A percentile compares a stretch with the other conserved stretches of the same genome.
These are phyloP conservation scores for Echeneis naucrates DNA, from an alignment of 2,797 vertebrate genomes.

Conservation along the genomic window DNA sequence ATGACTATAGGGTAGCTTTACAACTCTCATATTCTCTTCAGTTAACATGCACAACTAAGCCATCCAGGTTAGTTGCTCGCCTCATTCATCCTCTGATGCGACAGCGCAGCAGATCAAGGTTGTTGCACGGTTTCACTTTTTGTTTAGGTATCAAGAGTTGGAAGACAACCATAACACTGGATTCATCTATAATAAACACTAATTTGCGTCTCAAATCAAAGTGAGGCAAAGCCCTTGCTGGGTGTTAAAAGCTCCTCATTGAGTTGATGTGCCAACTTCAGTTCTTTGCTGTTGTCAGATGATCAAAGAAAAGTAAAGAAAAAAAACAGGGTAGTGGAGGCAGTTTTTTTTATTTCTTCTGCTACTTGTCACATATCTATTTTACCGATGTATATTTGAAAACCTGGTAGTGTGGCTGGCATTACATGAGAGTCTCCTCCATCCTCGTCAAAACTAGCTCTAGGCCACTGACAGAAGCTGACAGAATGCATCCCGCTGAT, in stretches of 20 bases:
- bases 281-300: constrained; percentile 67
- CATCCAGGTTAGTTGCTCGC: background rate
- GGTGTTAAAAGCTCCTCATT: constrained; percentile 47
- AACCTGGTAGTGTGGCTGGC: constrained; percentile 46
- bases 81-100: constrained; percentile 42
- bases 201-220: constrained; percentile 67
- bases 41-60: constrained; percentile 12
- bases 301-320: constrained; percentile 72
- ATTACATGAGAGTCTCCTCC: constrained; percentile 43
- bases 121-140: constrained; percentile 41
- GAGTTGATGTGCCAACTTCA: constrained; percentile 66
- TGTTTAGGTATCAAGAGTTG: constrained; percentile 60
- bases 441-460: constrained; percentile 45
- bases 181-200: constrained; percentile 69
- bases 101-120: constrained; percentile 43
- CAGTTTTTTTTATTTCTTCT: constrained; percentile 55
- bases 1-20: background rate
- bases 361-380: constrained; percentile 54
- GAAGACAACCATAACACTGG: constrained; percentile 60
- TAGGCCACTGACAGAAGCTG: constrained; percentile 38
- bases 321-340: constrained; percentile 41
- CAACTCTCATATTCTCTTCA: constrained; percentile 18
- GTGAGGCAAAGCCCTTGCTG: constrained; percentile 46
- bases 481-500: constrained; percentile 29
- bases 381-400: constrained; percentile 61